Evolutionary conservation across 2,888 invertebrate species (phyloP), one percentile per base, ranked within the genome.

Genomic region (Drosophila anomalipes): DNA sequence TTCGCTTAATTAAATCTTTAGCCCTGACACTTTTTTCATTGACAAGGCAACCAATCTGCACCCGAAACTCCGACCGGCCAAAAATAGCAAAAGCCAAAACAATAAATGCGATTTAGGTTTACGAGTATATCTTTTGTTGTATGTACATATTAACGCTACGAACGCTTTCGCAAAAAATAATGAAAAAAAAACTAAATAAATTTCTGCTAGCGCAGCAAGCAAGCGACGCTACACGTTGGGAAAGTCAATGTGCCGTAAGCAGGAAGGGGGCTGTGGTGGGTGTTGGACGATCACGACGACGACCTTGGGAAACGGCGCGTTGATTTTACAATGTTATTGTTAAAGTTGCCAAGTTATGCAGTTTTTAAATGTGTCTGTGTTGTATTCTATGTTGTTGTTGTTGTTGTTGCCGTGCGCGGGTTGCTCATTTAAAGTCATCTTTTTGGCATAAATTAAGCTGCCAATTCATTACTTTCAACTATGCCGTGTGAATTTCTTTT

Each of bases 1-100:
- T 72, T 74, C 77, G 87, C 75, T 90, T 90, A 90, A 86, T 86
- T 88, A 89, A 85, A 85, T 85, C 90, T 89, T 79, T 89, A 89
- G 90, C 86, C 86, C 86, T 87, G 86, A 87, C 86, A 87, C 82
- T 90, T 87, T 86, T 85, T 90, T 90, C 86, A 87, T 89, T 90
- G 90, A 83, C 90, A 87, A 89, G 89, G 83, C 83, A 89, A 79
- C 72, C 83, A 86, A 79, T 70, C 47, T 59, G 60, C 61, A 57
- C 68, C 68, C 68, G 70, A 67, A 80, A 79, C 72, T 80, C 63
- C 81, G 49, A 74, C n/a, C 41, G 65, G 61, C 64, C 81, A 35
- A 78, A 80, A 80, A 78, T 78, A 78, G 80, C 82, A 58, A 67
- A 76, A 72, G 58, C 54, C 71, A 51, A 67, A 67, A 79, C 86